Percentiles rank a stretch among this genome's conserved stretches.
These are phyloP conservation scores for Corydoras maculifer DNA, from an alignment of 2,113 vertebrate genomes.

Conservation along the genomic window DNA sequence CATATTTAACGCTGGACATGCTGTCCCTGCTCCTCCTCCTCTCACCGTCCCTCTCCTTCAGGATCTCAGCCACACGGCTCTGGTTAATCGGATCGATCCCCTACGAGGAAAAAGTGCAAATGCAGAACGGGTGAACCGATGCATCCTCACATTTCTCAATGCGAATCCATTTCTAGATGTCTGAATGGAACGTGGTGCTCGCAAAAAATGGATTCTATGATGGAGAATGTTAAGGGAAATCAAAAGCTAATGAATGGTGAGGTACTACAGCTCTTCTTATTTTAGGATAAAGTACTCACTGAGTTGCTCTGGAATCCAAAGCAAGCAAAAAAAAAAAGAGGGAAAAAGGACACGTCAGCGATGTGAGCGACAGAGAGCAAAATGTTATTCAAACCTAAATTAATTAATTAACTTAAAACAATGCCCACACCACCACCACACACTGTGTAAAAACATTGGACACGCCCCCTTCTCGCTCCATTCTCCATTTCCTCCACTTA, in stretches of 20 bases:
- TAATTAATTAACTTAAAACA: too few species aligned
- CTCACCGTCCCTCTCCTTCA: constrained; percentile 84
- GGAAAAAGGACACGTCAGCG: background rate
- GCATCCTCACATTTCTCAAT: too few species aligned
- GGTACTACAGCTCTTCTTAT: background rate
- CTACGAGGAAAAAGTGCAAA: constrained; percentile 54
- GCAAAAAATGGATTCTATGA: constrained; percentile 3
- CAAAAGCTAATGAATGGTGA: background rate
- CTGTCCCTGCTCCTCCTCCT: constrained; percentile 73
- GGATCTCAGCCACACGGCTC: constrained; percentile 90
- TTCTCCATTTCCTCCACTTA: too few species aligned
- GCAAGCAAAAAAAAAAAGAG: constrained; percentile 46
- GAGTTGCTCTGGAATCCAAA: constrained; percentile 69
- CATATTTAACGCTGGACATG: constrained; percentile 85
- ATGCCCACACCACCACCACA: too few species aligned
- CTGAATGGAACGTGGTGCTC: background rate
- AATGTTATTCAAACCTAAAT: too few species aligned
- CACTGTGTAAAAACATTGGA: too few species aligned
- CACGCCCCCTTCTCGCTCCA: too few species aligned
- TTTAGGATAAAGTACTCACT: constrained; percentile 62
- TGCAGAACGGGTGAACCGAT: too few species aligned
- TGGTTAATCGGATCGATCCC: constrained; percentile 90
- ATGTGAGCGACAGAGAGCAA: too few species aligned
- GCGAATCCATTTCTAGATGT: background rate
- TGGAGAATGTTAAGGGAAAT: background rate